These are phyloP conservation scores for Tridacna crocea DNA, from an alignment of 2,888 invertebrate genomes.

Conservation along the genomic window DNA sequence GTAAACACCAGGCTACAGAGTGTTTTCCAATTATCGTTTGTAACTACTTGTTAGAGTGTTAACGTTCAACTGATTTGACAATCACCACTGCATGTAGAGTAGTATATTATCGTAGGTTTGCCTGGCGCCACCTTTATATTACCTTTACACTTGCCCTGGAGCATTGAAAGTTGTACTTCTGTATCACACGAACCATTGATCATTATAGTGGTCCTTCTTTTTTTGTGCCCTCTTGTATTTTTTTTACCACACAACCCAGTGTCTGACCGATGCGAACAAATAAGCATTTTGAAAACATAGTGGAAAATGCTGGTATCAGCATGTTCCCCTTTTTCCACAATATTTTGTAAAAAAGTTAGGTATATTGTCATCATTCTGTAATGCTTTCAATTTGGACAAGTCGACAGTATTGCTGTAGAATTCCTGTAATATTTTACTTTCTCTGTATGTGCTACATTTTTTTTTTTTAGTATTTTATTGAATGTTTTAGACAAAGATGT, in stretches of 20 bases:
- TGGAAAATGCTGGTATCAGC: background rate
- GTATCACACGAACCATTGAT: slow-evolving; percentile 21
- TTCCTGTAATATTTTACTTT: no score
- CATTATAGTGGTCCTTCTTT: background rate
- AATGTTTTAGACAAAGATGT: no score
- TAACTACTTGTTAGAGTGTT: slow-evolving; percentile 32
- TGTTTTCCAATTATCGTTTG: slow-evolving; percentile 30
- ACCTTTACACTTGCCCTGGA: slow-evolving; percentile 28
- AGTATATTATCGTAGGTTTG: slow-evolving; percentile 41
- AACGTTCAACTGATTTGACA: slow-evolving; percentile 32
- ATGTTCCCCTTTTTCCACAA: background rate
- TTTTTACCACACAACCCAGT: background rate
- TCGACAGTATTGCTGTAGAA: no score
- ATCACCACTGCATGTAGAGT: slow-evolving; percentile 25
- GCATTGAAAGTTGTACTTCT: background rate
- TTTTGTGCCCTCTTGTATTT: background rate
- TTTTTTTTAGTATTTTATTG: no score
- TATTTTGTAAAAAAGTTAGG: background rate
- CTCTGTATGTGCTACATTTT: no score
- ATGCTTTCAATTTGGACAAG: no score
- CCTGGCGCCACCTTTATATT: slow-evolving; percentile 35
- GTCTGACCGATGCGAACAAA: background rate
- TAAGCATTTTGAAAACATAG: background rate
- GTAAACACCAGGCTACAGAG: background rate
- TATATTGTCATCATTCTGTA: no score